Evolutionary conservation across 1,140 invertebrate species (phyloP).

Genomic region (Camponotus pennsylvanicus): DNA sequence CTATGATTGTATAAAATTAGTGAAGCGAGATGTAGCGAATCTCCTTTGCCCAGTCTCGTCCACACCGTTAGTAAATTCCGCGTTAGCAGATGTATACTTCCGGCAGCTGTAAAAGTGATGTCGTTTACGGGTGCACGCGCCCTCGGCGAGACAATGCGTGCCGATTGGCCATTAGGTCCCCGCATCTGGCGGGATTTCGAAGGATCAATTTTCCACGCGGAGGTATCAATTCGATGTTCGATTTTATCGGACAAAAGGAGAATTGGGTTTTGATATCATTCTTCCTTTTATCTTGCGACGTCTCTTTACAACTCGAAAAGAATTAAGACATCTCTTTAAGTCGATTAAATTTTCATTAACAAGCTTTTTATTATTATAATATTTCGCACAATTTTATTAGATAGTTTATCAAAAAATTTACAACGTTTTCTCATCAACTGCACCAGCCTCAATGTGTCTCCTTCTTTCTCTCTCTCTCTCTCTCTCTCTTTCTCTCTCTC

Average conservation of each 20-base stretch:
- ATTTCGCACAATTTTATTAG: neutral
- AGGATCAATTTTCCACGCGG: constrained; percentile 66
- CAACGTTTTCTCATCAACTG: neutral
- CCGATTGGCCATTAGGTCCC: constrained; percentile 73
- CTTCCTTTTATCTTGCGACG: neutral
- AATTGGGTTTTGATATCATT: neutral
- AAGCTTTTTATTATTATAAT: too few species aligned
- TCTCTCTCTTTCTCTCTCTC: neutral
- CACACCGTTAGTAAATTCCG: constrained; percentile 78
- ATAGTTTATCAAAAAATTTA: neutral
- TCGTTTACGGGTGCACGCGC: constrained; percentile 80
- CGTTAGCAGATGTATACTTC: constrained; percentile 81
- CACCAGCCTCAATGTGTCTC: neutral
- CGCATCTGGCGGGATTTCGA: constrained; percentile 69
- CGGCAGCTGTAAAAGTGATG: constrained; percentile 80
- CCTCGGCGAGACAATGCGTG: constrained; percentile 62
- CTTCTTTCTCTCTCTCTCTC: too few species aligned
- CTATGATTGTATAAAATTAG: constrained; percentile 32
- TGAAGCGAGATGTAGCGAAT: neutral
- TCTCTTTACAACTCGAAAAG: neutral
- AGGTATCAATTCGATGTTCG: neutral
- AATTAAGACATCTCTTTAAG: too few species aligned
- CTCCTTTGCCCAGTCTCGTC: constrained; percentile 68
- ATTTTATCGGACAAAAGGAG: neutral
- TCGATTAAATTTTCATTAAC: too few species aligned